Evolutionary conservation across 2,113 vertebrate species (phyloP).

Genomic region (Rana temporaria): DNA sequence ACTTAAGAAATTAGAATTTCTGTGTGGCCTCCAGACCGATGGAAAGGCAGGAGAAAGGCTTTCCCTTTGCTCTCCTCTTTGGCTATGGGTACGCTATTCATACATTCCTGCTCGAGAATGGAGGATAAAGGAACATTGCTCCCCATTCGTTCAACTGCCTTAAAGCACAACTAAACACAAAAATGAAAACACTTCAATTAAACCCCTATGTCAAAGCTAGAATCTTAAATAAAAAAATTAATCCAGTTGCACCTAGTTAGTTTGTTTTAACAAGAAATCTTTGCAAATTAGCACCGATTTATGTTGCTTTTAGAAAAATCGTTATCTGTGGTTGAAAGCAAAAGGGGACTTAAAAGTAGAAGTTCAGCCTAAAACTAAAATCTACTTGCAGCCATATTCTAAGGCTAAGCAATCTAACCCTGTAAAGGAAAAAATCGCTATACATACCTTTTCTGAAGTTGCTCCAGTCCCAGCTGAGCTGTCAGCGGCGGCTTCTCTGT

Average conservation of each 20-base stretch:
- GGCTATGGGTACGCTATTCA: constrained; percentile 38
- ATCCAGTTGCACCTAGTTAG: too few species aligned
- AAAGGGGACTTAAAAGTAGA: too few species aligned
- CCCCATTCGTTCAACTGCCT: constrained; percentile 26
- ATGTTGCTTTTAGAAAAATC: neutral
- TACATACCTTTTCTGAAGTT: too few species aligned
- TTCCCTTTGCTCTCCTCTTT: constrained; percentile 23
- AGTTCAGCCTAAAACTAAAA: too few species aligned
- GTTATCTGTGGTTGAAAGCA: too few species aligned
- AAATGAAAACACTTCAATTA: constrained; percentile 20
- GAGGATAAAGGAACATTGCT: constrained; percentile 36
- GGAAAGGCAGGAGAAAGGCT: constrained; percentile 4
- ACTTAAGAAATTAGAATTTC: constrained; percentile 29
- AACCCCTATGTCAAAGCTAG: neutral
- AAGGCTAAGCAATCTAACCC: too few species aligned
- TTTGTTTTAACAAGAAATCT: neutral
- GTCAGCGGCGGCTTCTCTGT: too few species aligned
- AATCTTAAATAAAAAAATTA: neutral
- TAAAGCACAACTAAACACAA: constrained; percentile 36
- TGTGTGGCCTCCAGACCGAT: constrained; percentile 26
- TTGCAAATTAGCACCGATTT: neutral
- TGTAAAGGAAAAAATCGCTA: too few species aligned
- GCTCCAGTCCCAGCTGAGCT: too few species aligned
- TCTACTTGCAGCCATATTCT: too few species aligned
- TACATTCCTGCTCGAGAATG: constrained; percentile 17